Evolutionary conservation across 2,888 invertebrate genomes (phyloP).

Genomic region (Lepetodrilus schrolli): DNA sequence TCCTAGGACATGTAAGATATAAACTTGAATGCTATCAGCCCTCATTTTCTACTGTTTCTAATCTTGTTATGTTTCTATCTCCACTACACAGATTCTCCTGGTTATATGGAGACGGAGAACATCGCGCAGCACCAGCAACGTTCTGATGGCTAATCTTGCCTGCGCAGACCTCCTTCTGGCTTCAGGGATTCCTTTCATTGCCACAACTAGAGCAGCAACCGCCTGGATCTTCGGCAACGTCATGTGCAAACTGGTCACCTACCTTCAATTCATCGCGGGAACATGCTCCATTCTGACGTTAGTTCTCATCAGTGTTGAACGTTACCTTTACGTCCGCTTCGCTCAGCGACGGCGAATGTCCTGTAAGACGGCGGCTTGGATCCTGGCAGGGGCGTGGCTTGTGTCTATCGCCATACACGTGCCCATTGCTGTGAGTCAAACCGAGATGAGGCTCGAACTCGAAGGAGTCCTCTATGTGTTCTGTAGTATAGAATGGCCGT

Average conservation of each 20-base stretch:
- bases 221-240: background rate
- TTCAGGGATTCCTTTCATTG: background rate
- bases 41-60: background rate
- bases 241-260: background rate
- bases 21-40: no score
- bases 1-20: no score
- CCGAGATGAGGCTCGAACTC: background rate
- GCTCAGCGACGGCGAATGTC: background rate
- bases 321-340: background rate
- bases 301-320: background rate
- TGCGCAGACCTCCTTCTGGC: slow-evolving; percentile 31
- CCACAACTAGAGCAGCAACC: background rate
- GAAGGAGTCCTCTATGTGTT: background rate
- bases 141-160: slow-evolving; percentile 7
- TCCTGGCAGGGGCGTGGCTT: background rate
- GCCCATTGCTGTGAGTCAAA: background rate
- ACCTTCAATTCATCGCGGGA: background rate
- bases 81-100: background rate
- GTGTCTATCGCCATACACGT: background rate
- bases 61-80: no score
- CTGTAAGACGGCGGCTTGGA: background rate
- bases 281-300: background rate
- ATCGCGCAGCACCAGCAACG: background rate
- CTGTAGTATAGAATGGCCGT: background rate
- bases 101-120: background rate